Conservation (phyloP, 2,888 invertebrate genomes). For the Encarsia formosa region DNA sequence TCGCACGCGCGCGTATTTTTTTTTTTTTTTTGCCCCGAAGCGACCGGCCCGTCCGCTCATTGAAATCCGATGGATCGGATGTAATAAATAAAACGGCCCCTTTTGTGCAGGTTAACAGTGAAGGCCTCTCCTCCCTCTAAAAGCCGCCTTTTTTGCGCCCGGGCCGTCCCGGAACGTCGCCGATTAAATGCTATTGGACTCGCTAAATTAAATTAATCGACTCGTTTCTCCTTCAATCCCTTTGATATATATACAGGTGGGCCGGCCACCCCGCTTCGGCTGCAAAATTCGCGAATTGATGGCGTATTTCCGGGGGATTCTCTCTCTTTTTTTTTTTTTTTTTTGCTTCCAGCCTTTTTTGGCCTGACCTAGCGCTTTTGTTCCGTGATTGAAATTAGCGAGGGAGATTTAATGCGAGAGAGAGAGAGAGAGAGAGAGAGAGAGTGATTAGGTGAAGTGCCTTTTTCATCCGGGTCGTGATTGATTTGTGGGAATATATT, state of each 20-base stretch:
- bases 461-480: too few species aligned
- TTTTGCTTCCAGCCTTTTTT: not conserved
- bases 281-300: too few species aligned
- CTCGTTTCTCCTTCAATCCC: slow-evolving; percentile 1
- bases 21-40: too few species aligned
- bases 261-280: too few species aligned
- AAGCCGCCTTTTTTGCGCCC: too few species aligned
- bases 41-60: too few species aligned
- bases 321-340: not conserved
- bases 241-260: not conserved
- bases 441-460: too few species aligned
- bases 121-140: slow-evolving; percentile 4
- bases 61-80: slow-evolving; percentile 21
- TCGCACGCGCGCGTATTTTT: too few species aligned
- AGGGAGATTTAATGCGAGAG: slow-evolving; percentile 9
- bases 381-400: not conserved
- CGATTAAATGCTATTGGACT: slow-evolving; percentile 10
- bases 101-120: slow-evolving; percentile 3
- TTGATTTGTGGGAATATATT: too few species aligned
- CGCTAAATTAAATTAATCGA: slow-evolving; percentile 22
- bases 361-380: not conserved
- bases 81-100: slow-evolving; percentile 22
- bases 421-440: not conserved
- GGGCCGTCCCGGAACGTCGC: too few species aligned
- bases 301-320: too few species aligned